Evolutionary conservation across 1,140 invertebrate species (phyloP).

Genomic region (Trigoniulus corallinus): DNA sequence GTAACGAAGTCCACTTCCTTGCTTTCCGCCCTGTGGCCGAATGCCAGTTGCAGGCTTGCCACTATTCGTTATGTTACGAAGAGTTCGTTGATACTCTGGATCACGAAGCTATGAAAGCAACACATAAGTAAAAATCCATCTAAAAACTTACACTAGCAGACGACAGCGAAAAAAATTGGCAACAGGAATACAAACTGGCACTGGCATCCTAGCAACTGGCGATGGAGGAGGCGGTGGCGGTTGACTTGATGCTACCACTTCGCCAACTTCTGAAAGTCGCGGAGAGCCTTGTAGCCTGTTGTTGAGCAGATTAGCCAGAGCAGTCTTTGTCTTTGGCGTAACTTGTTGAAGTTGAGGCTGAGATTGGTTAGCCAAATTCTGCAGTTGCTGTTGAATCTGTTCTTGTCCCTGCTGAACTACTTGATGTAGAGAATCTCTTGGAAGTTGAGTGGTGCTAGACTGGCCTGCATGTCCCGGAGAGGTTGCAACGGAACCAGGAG

Average conservation of each 20-base stretch:
- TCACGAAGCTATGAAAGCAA: not conserved
- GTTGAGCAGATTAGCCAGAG: slow-evolving; percentile 82
- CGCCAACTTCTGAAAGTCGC: slow-evolving; percentile 11
- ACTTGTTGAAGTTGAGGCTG: slow-evolving; percentile 26
- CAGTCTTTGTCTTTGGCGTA: slow-evolving; percentile 85
- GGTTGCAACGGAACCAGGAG: not conserved
- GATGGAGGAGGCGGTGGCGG: no score
- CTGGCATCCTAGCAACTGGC: not conserved
- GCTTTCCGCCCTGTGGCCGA: not conserved
- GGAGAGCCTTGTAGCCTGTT: slow-evolving; percentile 51
- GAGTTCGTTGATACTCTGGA: not conserved
- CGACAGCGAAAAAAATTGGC: not conserved
- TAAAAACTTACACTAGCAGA: not conserved
- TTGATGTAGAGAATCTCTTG: not conserved
- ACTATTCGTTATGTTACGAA: slow-evolving; percentile 8
- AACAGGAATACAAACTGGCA: not conserved
- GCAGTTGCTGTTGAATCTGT: slow-evolving; percentile 9
- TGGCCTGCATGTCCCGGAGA: not conserved
- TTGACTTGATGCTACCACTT: slow-evolving; percentile 10
- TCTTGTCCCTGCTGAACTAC: slow-evolving; percentile 1
- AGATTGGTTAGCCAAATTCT: slow-evolving; percentile 3
- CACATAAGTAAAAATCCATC: not conserved
- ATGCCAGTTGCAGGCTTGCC: not conserved
- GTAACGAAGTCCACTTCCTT: not conserved
- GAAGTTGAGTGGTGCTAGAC: not conserved